These are phyloP conservation scores for Cardiocondyla obscurior DNA, from an alignment of 1,140 invertebrate genomes.

Conservation along the genomic window DNA sequence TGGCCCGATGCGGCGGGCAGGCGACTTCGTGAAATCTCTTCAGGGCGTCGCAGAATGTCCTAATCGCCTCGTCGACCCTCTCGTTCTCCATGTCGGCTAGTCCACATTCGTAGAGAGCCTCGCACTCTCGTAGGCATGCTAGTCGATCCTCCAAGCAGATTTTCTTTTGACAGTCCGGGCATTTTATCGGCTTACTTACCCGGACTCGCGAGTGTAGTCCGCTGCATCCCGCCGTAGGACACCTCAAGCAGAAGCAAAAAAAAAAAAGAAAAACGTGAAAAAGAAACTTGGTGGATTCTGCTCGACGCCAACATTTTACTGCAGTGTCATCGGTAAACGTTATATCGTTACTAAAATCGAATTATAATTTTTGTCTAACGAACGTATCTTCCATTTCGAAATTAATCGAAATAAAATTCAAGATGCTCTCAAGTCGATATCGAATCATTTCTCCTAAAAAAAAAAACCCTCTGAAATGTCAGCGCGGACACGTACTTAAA, in stretches of 20 bases:
- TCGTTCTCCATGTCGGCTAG: slow-evolving; percentile 82
- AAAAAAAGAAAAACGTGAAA: slow-evolving; percentile 55
- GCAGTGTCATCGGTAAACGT: background rate
- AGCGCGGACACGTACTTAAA: background rate
- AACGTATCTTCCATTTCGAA: background rate
- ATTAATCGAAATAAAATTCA: background rate
- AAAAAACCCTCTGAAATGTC: background rate
- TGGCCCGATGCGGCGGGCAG: slow-evolving; percentile 85
- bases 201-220: slow-evolving; percentile 82
- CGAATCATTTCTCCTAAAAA: background rate
- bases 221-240: slow-evolving; percentile 84
- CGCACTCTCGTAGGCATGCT: slow-evolving; percentile 82
- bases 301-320: background rate
- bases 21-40: slow-evolving; percentile 83
- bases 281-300: background rate
- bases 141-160: slow-evolving; percentile 83
- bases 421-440: background rate
- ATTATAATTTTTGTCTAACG: background rate
- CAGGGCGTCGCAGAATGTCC: slow-evolving; percentile 81
- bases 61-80: slow-evolving; percentile 81
- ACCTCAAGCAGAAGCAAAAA: too few species aligned
- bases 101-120: slow-evolving; percentile 83
- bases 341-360: background rate
- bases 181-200: slow-evolving; percentile 77
- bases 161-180: slow-evolving; percentile 84